A percentile compares a stretch with the other conserved stretches of the same genome.
Evolutionary conservation across 2,113 vertebrate species (phyloP).

Genomic region (Oncorhynchus masou): DNA sequence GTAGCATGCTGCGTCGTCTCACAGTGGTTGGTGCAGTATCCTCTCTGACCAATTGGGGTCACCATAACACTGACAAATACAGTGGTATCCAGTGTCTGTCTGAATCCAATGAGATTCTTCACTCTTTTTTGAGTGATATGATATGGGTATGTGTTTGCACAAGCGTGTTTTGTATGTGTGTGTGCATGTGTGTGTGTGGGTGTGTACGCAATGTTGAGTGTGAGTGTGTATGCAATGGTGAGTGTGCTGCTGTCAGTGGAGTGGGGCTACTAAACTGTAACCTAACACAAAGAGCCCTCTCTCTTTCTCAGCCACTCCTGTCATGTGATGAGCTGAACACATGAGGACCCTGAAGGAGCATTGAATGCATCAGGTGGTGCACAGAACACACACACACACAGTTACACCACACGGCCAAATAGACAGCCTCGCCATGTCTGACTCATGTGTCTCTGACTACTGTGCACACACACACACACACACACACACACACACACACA

Average conservation of each 20-base stretch:
- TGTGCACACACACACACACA: not conserved
- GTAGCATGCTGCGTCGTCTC: not conserved
- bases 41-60: conserved; percentile 56
- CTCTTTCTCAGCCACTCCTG: conserved; percentile 26
- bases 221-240: not conserved
- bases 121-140: no score
- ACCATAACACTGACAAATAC: conserved; percentile 19
- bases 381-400: not conserved
- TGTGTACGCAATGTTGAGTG: not conserved
- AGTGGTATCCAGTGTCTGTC: not conserved
- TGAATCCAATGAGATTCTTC: not conserved
- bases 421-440: conserved; percentile 22
- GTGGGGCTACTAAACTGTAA: not conserved
- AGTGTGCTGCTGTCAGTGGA: not conserved
- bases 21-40: conserved; percentile 46
- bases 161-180: no score
- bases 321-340: conserved; percentile 61
- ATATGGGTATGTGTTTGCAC: no score
- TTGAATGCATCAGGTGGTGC: conserved; percentile 41
- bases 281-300: conserved; percentile 59
- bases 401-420: conserved; percentile 12
- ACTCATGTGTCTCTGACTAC: conserved; percentile 12
- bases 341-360: conserved; percentile 49
- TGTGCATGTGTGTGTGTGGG: not conserved
- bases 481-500: not conserved